Evolutionary conservation across 2,888 invertebrate species (phyloP), one percentile per base, ranked within the genome.

Genomic region (Macrophya annulata): DNA sequence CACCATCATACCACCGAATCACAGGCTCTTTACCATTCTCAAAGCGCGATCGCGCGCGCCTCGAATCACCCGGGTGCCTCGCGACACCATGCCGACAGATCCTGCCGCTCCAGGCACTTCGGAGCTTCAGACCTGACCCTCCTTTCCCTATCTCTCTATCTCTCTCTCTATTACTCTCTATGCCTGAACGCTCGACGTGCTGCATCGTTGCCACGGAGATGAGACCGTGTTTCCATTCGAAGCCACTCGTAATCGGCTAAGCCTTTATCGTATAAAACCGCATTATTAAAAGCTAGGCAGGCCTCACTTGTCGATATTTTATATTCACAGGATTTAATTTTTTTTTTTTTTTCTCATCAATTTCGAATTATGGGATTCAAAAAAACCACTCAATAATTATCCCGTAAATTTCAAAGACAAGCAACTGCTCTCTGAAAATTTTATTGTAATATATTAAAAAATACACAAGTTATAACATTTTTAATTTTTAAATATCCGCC

Each of bases 221-320:
- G 90, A 89, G 90, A 86, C 85, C 88, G 88, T 88, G 89, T 88
- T 89, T 88, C 87, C 89, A 88, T 89, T 88, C 87, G 87, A 86
- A 87, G 86, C 87, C 86, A 88, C 87, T 87, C 87, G 82, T 87
- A 87, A 88, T 89, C 89, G 89, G 88, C 85, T 88, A 87, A 86
- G 89, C 87, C 86, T 85, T 87, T 86, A 88, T 89, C 87, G 86
- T 87, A 86, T 87, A 90, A 88, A 87, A 89, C 89, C 88, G 55
- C 12, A 90, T 91, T 91, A 91, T 91, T 90, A 90, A 90, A 89
- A 90, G 89, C 88, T 88, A 87, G 88, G 89, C 88, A 88, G 87
- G 86, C 89, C 88, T 83, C 86, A 82, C 84, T 72, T 15, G 65
- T 65, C 65, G 81, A 88, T 89, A 90, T 89, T 88, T 88, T 86